Conservation (phyloP, 2,113 vertebrate genomes). For the Cololabis saira region DNA sequence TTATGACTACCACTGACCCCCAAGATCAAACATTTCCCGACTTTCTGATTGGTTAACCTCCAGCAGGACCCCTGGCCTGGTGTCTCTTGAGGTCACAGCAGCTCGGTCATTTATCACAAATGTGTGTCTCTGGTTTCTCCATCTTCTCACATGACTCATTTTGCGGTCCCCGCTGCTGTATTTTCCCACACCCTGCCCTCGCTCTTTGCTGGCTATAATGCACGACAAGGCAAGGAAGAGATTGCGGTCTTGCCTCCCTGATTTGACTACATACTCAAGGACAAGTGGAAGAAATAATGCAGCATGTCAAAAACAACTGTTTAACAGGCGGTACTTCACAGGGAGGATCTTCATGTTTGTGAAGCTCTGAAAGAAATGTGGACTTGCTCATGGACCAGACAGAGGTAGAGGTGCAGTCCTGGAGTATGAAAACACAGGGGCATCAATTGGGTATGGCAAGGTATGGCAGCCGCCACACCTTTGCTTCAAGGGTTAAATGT, state of each 20-base stretch:
- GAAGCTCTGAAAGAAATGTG: conserved; percentile 1
- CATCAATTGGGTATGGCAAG: no score
- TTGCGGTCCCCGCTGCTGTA: conserved; percentile 6
- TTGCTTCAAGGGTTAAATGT: no score
- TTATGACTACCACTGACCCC: conserved; percentile 40
- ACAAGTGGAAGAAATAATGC: neutral
- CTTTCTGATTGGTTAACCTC: conserved; percentile 53
- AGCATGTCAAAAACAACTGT: neutral
- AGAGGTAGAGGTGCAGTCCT: conserved; percentile 25
- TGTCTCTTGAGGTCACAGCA: conserved; percentile 55
- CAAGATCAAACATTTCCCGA: conserved; percentile 51
- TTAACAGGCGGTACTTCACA: conserved; percentile 1
- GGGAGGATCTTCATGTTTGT: conserved; percentile 10
- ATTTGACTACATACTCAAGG: conserved; percentile 13
- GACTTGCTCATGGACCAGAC: conserved; percentile 16
- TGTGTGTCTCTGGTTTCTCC: conserved; percentile 41
- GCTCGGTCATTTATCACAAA: conserved; percentile 51
- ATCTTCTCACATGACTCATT: conserved; percentile 40
- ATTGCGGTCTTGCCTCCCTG: neutral
- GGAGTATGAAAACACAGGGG: conserved; percentile 14
- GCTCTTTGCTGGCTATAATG: neutral
- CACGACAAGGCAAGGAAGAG: conserved; percentile 6
- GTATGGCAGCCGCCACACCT: no score
- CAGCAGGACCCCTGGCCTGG: conserved; percentile 46
- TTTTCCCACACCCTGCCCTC: conserved; percentile 20